Conservation (phyloP, 2,797 vertebrate species). For the Betta splendens region DNA sequence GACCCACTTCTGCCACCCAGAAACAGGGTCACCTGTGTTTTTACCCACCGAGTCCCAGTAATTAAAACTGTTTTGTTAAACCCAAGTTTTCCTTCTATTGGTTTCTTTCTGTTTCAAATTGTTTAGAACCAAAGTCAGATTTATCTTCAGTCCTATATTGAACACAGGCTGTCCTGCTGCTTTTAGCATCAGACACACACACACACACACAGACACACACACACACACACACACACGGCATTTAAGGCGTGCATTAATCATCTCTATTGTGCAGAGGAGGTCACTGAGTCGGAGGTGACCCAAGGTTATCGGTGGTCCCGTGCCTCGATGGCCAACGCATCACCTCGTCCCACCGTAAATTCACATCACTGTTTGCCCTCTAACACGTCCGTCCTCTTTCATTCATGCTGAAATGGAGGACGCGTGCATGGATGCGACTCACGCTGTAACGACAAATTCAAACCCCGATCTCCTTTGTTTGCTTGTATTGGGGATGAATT, state of each 20-base stretch:
- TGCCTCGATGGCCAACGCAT: conserved; percentile 9
- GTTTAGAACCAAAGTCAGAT: conserved; percentile 8
- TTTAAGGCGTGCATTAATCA: conserved; percentile 61
- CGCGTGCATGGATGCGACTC: too few species aligned
- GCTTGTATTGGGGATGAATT: too few species aligned
- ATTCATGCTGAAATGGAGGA: too few species aligned
- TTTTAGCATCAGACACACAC: conserved; percentile 51
- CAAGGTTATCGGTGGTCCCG: conserved; percentile 54
- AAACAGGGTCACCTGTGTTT: conserved; percentile 49
- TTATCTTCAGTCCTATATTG: conserved; percentile 6
- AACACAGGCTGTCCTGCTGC: conserved; percentile 20
- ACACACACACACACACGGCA: conserved; percentile 15
- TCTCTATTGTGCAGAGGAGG: conserved; percentile 45
- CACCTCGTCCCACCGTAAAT: not conserved
- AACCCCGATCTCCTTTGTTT: too few species aligned
- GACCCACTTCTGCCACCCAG: conserved; percentile 52
- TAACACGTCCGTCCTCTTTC: too few species aligned
- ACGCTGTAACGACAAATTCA: too few species aligned
- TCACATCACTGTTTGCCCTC: too few species aligned
- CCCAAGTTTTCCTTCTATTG: not conserved
- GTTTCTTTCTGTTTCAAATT: not conserved
- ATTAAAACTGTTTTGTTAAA: conserved; percentile 17
- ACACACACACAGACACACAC: conserved; percentile 40
- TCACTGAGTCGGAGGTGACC: conserved; percentile 53
- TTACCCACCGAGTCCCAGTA: conserved; percentile 1